Evolutionary conservation across 2,888 invertebrate species (phyloP).

Genomic region (Synanthedon formicaeformis): DNA sequence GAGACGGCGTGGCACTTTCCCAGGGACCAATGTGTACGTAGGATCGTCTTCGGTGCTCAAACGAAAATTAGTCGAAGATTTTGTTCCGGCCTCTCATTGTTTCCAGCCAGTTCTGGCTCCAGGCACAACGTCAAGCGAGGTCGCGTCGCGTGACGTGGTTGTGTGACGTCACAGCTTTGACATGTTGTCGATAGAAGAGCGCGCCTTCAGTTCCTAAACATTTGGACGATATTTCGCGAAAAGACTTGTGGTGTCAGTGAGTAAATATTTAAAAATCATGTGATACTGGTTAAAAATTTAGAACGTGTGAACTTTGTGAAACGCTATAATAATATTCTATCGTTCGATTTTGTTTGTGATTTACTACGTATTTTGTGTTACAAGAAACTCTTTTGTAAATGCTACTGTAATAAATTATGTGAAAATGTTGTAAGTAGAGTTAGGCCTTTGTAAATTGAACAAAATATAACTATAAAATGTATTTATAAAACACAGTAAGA

Average conservation of each 20-base stretch:
- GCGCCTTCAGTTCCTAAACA: slow-evolving; percentile 69
- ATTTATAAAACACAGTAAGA: slow-evolving; percentile 69
- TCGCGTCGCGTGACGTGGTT: slow-evolving; percentile 65
- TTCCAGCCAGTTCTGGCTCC: slow-evolving; percentile 73
- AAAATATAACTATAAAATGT: slow-evolving; percentile 56
- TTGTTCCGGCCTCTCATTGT: slow-evolving; percentile 57
- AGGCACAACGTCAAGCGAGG: slow-evolving; percentile 50
- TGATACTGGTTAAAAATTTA: slow-evolving; percentile 25
- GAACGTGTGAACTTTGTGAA: slow-evolving; percentile 30
- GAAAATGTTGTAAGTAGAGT: slow-evolving; percentile 40
- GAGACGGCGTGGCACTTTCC: slow-evolving; percentile 65
- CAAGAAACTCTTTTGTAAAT: slow-evolving; percentile 37
- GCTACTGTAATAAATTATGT: slow-evolving; percentile 43
- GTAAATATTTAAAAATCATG: slow-evolving; percentile 7
- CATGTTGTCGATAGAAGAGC: slow-evolving; percentile 68
- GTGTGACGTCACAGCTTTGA: slow-evolving; percentile 76
- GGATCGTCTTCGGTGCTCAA: slow-evolving; percentile 72
- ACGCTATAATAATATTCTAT: not conserved
- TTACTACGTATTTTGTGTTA: slow-evolving; percentile 24
- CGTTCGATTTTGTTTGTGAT: slow-evolving; percentile 24
- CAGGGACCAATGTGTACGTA: slow-evolving; percentile 72
- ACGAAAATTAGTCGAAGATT: slow-evolving; percentile 73
- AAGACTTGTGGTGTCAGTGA: slow-evolving; percentile 21
- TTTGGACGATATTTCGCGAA: slow-evolving; percentile 33
- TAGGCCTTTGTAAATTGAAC: slow-evolving; percentile 62